Percentiles rank a stretch among this genome's conserved stretches.
Conservation (phyloP, 1,140 invertebrate genomes). For the Asbolus verrucosus region DNA sequence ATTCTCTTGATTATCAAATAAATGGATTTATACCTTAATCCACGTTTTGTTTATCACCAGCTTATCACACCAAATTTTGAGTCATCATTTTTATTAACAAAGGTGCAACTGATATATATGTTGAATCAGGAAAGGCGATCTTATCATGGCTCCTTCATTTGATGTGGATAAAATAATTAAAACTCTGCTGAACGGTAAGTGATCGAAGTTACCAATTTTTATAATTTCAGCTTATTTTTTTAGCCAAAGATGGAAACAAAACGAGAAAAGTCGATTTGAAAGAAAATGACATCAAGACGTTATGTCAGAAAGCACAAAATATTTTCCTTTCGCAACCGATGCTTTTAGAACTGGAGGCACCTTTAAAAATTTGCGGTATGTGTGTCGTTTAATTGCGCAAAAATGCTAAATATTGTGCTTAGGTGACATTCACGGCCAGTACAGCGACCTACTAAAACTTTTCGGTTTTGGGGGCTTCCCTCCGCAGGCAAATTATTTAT, state of each 20-base stretch:
- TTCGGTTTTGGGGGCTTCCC: conserved; percentile 98
- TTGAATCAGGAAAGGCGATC: neutral
- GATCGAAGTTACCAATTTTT: too few relatives aligned
- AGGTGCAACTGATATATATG: neutral
- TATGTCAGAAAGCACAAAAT: conserved; percentile 94
- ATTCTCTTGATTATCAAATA: conserved; percentile 5
- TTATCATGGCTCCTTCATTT: conserved; percentile 46
- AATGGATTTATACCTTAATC: conserved; percentile 2
- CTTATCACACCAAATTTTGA: conserved; percentile 6
- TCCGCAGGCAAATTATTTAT: conserved; percentile 94
- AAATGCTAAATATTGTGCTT: conserved; percentile 30
- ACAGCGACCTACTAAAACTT: conserved; percentile 88
- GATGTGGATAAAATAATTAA: conserved; percentile 47
- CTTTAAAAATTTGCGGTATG: conserved; percentile 98
- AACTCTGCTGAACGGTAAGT: conserved; percentile 38
- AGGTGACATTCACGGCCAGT: conserved; percentile 95
- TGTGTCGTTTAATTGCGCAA: too few relatives aligned
- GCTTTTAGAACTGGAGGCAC: conserved; percentile 95
- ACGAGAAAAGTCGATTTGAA: conserved; percentile 89
- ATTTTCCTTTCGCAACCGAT: conserved; percentile 99
- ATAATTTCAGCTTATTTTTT: conserved; percentile 9
- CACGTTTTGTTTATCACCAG: conserved; percentile 1
- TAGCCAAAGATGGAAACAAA: conserved; percentile 52
- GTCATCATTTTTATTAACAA: neutral
- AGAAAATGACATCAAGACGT: conserved; percentile 90